Percentiles rank a stretch among this genome's conserved stretches.
Conservation (phyloP, 1,140 invertebrate species). For the Nebria ingens region DNA sequence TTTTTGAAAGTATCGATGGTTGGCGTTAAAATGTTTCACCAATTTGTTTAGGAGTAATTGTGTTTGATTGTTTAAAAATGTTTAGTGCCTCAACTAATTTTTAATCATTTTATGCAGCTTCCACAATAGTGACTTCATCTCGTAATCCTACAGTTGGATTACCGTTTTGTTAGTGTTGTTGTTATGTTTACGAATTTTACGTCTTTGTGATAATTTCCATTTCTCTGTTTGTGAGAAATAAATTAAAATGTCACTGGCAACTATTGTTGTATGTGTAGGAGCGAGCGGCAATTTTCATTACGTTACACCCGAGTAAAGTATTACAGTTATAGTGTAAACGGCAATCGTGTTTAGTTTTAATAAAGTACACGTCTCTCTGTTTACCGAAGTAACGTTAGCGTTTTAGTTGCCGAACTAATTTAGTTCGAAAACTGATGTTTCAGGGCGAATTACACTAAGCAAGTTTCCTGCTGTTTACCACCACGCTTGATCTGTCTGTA, state of each 20-base stretch:
- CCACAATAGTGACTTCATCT: too few relatives aligned
- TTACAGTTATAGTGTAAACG: neutral
- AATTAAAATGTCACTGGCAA: too few relatives aligned
- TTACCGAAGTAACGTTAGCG: neutral
- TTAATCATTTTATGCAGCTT: too few relatives aligned
- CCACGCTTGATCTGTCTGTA: neutral
- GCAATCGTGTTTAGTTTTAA: conserved; percentile 1
- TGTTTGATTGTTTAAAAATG: too few relatives aligned
- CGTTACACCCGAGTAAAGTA: neutral
- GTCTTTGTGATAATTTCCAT: neutral
- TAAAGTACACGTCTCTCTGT: conserved; percentile 5
- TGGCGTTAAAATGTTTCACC: too few relatives aligned
- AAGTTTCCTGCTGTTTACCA: conserved; percentile 3
- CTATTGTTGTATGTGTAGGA: neutral
- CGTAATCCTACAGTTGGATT: too few relatives aligned
- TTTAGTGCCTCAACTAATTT: too few relatives aligned
- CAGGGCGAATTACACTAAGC: neutral
- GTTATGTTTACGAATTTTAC: neutral
- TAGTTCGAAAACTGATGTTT: conserved; percentile 5
- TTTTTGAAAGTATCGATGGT: too few relatives aligned
- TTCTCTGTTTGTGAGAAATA: neutral
- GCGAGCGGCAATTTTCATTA: neutral
- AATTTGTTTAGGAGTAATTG: too few relatives aligned
- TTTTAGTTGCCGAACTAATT: conserved; percentile 5
- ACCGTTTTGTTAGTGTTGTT: neutral